Evolutionary conservation across 2,888 invertebrate genomes (phyloP), one percentile per base, ranked within the genome.

Genomic region (Cataglyphis altisquamis): DNA sequence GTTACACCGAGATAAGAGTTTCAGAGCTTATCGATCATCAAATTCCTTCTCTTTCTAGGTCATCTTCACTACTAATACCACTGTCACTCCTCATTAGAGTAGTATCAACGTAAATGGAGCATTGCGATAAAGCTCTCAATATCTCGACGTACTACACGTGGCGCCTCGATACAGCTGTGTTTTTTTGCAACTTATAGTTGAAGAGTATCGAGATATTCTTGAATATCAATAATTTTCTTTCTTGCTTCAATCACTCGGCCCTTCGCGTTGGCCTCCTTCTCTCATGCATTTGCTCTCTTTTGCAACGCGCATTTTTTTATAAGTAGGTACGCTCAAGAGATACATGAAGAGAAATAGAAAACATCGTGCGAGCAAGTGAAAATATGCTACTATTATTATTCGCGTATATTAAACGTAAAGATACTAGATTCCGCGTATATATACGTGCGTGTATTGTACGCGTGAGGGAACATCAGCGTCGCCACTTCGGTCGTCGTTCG

Each of bases 241-340:
- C 89, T 88, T 6, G 87, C 85, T 91, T 90, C 90, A 89, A 86
- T 91, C 91, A 87, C 88, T 88, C 86, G 88, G 82, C 82, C 84
- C 85, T 86, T 89, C 84, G 84, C 87, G 73, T 75, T 63, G 80
- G 52, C 57, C 77, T 67, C 68, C 68, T 83, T 83, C 81, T 39
- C 48, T 36, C 75, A 25, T 57, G 25, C 21, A 64, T 64, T 55
- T 36, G 52, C 29, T 68, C 82, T 88, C 70, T 63, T 32, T 48
- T 70, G 60, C 60, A 9, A 72, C 63, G 41, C 55, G 60, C 67
- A 29, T 67, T 45, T 57, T 64, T 74, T 48, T 81, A 70, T 74
- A 52, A n/a, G 8, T n/a, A 52, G n/a, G 1, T 52, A 52, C 32
- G 72, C 36, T 64, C 81, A 84, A 87, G 81, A 70, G 63, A 48